phyloP scores from a whole-genome alignment of 2,113 vertebrate species.

The Mionectes macconnelli region DNA sequence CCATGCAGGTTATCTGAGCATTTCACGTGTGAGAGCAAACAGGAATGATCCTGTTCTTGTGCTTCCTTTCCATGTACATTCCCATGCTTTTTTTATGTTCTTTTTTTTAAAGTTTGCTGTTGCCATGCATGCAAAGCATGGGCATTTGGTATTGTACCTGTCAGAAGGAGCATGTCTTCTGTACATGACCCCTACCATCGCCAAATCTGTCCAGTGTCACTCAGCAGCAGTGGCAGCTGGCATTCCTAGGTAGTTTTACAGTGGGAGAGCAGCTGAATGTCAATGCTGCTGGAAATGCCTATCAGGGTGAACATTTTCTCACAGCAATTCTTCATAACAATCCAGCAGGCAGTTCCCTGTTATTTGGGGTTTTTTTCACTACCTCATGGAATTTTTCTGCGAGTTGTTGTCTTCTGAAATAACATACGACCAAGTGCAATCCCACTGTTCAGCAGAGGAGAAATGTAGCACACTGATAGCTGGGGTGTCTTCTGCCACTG shows the following conservation, averaged over 20 bases:
- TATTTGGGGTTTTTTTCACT: not conserved
- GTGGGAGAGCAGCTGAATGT: not conserved
- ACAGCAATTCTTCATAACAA: not conserved
- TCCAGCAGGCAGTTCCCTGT: not conserved
- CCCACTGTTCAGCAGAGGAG: not conserved
- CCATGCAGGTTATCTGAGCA: not conserved
- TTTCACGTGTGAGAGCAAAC: not conserved
- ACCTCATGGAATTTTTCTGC: not conserved
- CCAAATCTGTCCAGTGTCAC: not conserved
- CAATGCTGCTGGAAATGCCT: not conserved
- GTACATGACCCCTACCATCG: not conserved
- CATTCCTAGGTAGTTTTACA: not conserved
- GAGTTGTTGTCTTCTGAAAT: not conserved
- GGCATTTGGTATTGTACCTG: not conserved
- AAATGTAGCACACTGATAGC: not conserved
- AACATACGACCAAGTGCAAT: not conserved
- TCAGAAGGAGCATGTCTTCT: not conserved
- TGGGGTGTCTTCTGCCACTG: not conserved
- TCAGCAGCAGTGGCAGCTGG: not conserved
- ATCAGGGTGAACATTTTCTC: not conserved
- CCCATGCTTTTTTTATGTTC: not conserved
- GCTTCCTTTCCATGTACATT: not conserved
- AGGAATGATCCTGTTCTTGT: not conserved
- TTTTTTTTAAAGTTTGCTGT: not conserved
- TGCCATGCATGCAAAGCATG: not conserved